Evolutionary conservation across 2,888 invertebrate genomes (phyloP).

Genomic region (Congeria kusceri): DNA sequence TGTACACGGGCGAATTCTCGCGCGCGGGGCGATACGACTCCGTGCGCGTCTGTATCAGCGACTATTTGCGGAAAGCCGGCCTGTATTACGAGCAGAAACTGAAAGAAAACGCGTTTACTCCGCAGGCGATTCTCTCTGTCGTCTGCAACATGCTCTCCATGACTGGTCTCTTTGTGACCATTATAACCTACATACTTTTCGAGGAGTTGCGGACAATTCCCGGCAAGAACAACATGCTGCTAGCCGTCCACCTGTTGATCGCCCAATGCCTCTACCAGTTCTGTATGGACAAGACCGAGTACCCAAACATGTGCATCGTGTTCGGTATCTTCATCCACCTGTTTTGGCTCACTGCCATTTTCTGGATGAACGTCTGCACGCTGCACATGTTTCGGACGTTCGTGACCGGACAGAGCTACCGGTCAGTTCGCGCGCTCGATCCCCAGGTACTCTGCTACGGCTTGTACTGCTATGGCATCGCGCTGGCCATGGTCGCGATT

Average conservation of each 20-base stretch:
- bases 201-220: conserved; percentile 58
- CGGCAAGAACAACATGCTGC: conserved; percentile 64
- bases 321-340: conserved; percentile 57
- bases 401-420: conserved; percentile 61
- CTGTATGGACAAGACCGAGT: conserved; percentile 51
- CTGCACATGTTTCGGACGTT: conserved; percentile 66
- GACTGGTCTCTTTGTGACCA: conserved; percentile 37
- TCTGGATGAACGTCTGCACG: conserved; percentile 68
- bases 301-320: conserved; percentile 41
- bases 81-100: conserved; percentile 21
- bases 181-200: conserved; percentile 56
- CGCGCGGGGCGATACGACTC: conserved; percentile 7
- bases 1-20: conserved; percentile 43
- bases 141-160: conserved; percentile 58
- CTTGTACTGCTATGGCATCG: conserved; percentile 47
- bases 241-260: conserved; percentile 50
- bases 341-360: conserved; percentile 60
- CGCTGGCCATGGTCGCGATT: conserved; percentile 45
- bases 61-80: conserved; percentile 41
- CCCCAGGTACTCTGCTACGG: conserved; percentile 56
- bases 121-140: conserved; percentile 55
- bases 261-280: conserved; percentile 62
- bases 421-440: conserved; percentile 50
- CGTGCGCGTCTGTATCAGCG: conserved; percentile 42
- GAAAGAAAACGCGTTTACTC: conserved; percentile 24